phyloP scores from a whole-genome alignment of 2,113 vertebrate genomes.

The Oryzias celebensis region DNA sequence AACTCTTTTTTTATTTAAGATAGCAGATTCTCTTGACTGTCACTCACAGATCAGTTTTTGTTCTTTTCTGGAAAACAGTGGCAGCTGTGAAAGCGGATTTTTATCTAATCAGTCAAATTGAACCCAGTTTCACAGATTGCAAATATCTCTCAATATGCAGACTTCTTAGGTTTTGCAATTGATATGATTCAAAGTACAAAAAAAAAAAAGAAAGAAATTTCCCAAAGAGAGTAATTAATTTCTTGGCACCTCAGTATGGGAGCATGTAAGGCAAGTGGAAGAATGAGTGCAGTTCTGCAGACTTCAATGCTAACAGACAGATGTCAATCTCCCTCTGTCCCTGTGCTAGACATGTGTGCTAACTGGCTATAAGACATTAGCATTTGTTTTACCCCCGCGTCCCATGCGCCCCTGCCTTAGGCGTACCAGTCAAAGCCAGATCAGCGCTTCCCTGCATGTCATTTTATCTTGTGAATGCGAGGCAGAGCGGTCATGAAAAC shows the following conservation, averaged over 20 bases:
- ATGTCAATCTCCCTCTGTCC: slow-evolving; percentile 60
- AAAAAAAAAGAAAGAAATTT: slow-evolving; percentile 53
- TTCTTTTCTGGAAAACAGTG: slow-evolving; percentile 44
- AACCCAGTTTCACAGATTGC: slow-evolving; percentile 15
- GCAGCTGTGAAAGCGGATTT: slow-evolving; percentile 35
- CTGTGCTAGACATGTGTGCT: slow-evolving; percentile 67
- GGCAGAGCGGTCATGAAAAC: slow-evolving; percentile 32
- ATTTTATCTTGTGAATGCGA: slow-evolving; percentile 61
- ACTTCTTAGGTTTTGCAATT: slow-evolving; percentile 48
- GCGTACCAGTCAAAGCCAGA: slow-evolving; percentile 71
- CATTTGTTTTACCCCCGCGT: slow-evolving; percentile 71
- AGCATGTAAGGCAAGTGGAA: slow-evolving; percentile 56
- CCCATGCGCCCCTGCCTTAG: slow-evolving; percentile 70
- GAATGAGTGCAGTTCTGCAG: slow-evolving; percentile 36
- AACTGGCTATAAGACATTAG: slow-evolving; percentile 69
- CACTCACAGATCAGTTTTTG: slow-evolving; percentile 35
- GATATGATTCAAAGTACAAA: slow-evolving; percentile 53
- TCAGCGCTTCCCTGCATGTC: slow-evolving; percentile 65
- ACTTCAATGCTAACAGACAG: slow-evolving; percentile 66
- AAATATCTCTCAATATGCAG: slow-evolving; percentile 55
- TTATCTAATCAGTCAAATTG: slow-evolving; percentile 48
- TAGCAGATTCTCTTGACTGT: slow-evolving; percentile 33
- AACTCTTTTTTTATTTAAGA: slow-evolving; percentile 28
- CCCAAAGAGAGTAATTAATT: slow-evolving; percentile 75
- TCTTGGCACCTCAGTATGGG: slow-evolving; percentile 58